Evolutionary conservation across 35 echinoderm and acorn worm genomes (phyloP).

Genomic region (Stichopus chloronotus): DNA sequence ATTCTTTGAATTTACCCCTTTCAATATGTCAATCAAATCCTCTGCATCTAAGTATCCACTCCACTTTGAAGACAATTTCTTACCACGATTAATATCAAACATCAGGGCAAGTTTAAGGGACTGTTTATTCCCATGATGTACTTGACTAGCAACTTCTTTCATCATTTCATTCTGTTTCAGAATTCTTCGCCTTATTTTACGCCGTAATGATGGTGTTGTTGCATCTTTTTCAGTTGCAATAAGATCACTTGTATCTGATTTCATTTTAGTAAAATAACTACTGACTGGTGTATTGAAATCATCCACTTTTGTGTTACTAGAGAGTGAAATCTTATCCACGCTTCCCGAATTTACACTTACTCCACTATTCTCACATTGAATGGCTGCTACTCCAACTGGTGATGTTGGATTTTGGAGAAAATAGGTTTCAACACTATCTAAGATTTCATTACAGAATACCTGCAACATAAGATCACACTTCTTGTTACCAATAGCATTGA

Average conservation of each 20-base stretch:
- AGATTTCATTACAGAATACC: neutral
- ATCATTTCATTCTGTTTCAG: neutral
- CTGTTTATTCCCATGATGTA: constrained; percentile 27
- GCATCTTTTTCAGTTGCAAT: neutral
- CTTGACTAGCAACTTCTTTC: neutral
- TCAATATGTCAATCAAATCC: constrained; percentile 46
- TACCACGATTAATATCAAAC: constrained; percentile 28
- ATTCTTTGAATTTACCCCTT: constrained; percentile 6
- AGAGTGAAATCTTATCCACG: neutral
- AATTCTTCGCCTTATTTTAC: neutral
- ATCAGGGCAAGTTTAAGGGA: neutral
- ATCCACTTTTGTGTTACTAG: neutral
- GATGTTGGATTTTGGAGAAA: constrained; percentile 8
- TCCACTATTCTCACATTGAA: neutral
- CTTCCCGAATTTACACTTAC: neutral
- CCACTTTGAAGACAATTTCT: neutral
- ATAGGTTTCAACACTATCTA: neutral
- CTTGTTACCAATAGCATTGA: neutral
- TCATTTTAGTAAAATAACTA: neutral
- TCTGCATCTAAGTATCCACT: neutral
- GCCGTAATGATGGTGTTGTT: neutral
- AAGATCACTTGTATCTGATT: neutral
- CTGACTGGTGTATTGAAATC: neutral
- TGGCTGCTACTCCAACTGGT: neutral
- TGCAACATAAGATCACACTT: neutral